These are phyloP conservation scores for Metalampra italica DNA, from an alignment of 2,888 invertebrate species.

Conservation along the genomic window DNA sequence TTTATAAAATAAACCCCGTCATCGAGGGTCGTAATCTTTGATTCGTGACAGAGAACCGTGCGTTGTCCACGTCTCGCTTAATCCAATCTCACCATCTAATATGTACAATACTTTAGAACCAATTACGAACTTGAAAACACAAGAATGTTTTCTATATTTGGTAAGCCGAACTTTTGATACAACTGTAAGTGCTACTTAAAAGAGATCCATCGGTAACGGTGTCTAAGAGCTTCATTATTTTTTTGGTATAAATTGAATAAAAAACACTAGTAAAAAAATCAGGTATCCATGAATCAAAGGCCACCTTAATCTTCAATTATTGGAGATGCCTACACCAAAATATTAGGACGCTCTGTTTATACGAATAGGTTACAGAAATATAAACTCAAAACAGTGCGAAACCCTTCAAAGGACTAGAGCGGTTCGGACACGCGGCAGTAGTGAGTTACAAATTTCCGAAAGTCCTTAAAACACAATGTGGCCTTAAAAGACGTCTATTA, in stretches of 20 bases:
- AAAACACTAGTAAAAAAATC: conserved; percentile 57
- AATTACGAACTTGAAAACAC: conserved; percentile 55
- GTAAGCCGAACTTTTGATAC: conserved; percentile 51
- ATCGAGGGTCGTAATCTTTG: conserved; percentile 39
- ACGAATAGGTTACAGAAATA: conserved; percentile 11
- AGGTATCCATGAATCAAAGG: conserved; percentile 61
- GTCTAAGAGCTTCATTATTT: conserved; percentile 68
- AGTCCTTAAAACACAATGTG: conserved; percentile 31
- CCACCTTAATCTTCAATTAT: conserved; percentile 34
- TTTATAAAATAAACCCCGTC: conserved; percentile 52
- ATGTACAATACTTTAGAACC: conserved; percentile 64
- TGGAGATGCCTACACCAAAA: conserved; percentile 25
- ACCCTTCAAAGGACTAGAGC: conserved; percentile 60
- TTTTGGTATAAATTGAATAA: conserved; percentile 76
- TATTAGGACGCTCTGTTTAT: conserved; percentile 16
- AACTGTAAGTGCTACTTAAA: conserved; percentile 56
- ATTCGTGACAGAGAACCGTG: conserved; percentile 39
- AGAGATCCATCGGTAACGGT: conserved; percentile 78
- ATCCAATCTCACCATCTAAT: conserved; percentile 45
- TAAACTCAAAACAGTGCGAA: conserved; percentile 25
- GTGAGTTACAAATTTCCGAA: conserved; percentile 20
- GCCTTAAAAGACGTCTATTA: conserved; percentile 39
- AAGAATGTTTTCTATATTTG: conserved; percentile 55
- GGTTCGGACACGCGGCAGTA: conserved; percentile 43
- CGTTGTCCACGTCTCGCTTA: conserved; percentile 31